phyloP scores from a whole-genome alignment of 2,113 vertebrate species.

The Passer montanus region DNA sequence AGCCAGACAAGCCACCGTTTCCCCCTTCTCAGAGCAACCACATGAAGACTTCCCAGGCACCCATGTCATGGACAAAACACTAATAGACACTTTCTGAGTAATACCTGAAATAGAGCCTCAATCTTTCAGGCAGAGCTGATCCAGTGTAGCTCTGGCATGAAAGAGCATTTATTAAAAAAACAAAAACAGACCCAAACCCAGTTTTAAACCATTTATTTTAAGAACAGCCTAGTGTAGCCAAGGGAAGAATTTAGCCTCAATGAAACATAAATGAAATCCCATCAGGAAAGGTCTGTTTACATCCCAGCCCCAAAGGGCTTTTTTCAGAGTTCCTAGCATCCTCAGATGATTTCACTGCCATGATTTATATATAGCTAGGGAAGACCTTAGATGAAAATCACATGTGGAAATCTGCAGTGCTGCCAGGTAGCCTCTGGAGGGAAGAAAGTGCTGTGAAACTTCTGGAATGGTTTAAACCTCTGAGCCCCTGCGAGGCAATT shows the following conservation, averaged over 20 bases:
- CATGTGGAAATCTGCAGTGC: slow-evolving; percentile 32
- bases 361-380: background rate
- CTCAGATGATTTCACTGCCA: slow-evolving; percentile 23
- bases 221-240: background rate
- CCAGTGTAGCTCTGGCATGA: background rate
- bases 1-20: background rate
- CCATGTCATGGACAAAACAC: fast-evolving
- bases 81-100: background rate
- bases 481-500: slow-evolving; percentile 50
- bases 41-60: background rate
- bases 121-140: background rate
- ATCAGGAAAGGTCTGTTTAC: background rate
- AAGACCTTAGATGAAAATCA: slow-evolving; percentile 50
- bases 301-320: background rate
- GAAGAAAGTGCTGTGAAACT: slow-evolving; percentile 51
- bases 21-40: background rate
- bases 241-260: background rate
- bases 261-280: slow-evolving; percentile 21
- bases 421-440: slow-evolving; percentile 52
- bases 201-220: slow-evolving; percentile 17
- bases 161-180: background rate
- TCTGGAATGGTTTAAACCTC: slow-evolving; percentile 53
- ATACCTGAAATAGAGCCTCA: background rate
- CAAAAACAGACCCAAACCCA: background rate
- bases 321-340: background rate